These are phyloP conservation scores for Parasteatoda tepidariorum DNA, from an alignment of 1,140 invertebrate genomes.

Conservation along the genomic window DNA sequence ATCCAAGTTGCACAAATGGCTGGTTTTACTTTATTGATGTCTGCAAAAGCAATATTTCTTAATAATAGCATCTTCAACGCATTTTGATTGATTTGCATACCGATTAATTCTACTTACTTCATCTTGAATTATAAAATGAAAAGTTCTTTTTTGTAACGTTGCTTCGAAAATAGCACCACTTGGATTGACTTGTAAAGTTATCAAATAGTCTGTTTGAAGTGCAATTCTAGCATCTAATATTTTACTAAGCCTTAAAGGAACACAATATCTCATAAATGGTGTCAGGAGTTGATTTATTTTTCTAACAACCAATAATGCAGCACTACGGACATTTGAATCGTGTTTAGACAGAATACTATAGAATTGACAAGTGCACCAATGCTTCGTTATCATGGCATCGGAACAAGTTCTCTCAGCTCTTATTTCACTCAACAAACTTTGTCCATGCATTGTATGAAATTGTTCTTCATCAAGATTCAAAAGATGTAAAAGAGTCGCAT, in stretches of 20 bases:
- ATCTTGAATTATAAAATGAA: constrained; percentile 77
- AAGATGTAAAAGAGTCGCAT: constrained; percentile 67
- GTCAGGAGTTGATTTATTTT: constrained; percentile 76
- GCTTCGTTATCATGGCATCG: constrained; percentile 90
- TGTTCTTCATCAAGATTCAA: constrained; percentile 35
- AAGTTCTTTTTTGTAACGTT: constrained; percentile 57
- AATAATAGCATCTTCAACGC: constrained; percentile 77
- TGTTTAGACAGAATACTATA: constrained; percentile 74
- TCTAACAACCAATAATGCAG: constrained; percentile 73
- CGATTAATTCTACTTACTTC: constrained; percentile 90
- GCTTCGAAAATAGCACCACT: constrained; percentile 77
- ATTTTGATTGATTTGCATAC: constrained; percentile 82
- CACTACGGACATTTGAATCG: constrained; percentile 68
- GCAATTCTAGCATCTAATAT: constrained; percentile 79
- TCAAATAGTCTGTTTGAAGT: constrained; percentile 68
- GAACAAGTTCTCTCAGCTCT: constrained; percentile 80
- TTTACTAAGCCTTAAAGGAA: constrained; percentile 72
- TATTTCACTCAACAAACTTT: constrained; percentile 62
- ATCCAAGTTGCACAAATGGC: too few relatives aligned
- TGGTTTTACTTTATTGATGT: too few relatives aligned
- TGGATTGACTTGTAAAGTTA: constrained; percentile 76
- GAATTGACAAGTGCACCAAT: constrained; percentile 92
- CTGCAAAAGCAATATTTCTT: constrained; percentile 81
- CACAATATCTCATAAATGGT: constrained; percentile 75
- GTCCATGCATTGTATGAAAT: constrained; percentile 37